Evolutionary conservation across 2,113 vertebrate genomes (phyloP).

Genomic region (Hemiprocne comata): DNA sequence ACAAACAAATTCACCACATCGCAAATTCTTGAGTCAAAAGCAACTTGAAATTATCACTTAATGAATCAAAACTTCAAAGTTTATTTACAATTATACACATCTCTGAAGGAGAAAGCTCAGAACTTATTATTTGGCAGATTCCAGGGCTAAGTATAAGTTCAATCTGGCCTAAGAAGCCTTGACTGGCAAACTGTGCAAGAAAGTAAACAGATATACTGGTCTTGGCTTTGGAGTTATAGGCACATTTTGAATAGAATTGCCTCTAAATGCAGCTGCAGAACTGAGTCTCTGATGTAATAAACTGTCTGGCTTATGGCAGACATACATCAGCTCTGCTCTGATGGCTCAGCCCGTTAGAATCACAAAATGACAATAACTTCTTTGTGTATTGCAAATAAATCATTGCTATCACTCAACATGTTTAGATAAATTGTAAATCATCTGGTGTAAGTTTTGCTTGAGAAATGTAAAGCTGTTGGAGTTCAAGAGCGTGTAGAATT

Average conservation of each 20-base stretch:
- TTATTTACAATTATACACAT: background rate
- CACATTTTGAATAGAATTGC: conserved; percentile 47
- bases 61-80: background rate
- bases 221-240: conserved; percentile 40
- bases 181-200: background rate
- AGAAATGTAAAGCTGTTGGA: conserved; percentile 16
- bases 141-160: background rate
- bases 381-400: conserved; percentile 58
- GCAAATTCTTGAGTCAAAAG: background rate
- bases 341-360: conserved; percentile 53
- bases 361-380: conserved; percentile 51
- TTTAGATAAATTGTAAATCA: conserved; percentile 41
- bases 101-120: background rate
- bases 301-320: conserved; percentile 57
- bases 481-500: background rate
- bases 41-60: background rate
- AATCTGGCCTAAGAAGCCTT: background rate
- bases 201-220: conserved; percentile 46
- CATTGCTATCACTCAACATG: background rate
- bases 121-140: background rate
- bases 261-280: conserved; percentile 62
- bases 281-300: conserved; percentile 57
- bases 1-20: background rate
- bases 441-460: conserved; percentile 5
- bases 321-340: conserved; percentile 42